Evolutionary conservation across 2,113 vertebrate genomes (phyloP).

Genomic region (Podarcis cretensis): DNA sequence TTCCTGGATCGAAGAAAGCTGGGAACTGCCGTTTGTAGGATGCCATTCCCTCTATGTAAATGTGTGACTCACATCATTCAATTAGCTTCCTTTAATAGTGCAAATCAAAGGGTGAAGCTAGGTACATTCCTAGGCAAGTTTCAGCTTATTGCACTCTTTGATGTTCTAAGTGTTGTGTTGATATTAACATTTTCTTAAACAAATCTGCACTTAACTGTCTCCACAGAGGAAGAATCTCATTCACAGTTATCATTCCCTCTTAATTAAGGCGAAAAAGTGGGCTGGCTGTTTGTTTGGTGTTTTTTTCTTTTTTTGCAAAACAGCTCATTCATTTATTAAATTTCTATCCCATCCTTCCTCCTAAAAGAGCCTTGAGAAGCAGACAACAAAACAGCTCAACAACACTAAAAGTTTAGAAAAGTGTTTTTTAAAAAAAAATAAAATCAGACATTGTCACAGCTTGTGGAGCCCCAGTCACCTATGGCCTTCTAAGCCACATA

Average conservation of each 20-base stretch:
- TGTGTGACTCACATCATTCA: constrained; percentile 17
- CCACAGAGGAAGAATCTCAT: constrained; percentile 7
- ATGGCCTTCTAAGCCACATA: too few relatives aligned
- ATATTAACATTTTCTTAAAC: constrained; percentile 28
- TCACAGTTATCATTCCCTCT: constrained; percentile 1
- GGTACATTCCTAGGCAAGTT: constrained; percentile 42
- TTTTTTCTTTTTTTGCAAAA: background rate
- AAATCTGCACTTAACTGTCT: background rate
- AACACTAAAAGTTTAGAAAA: too few relatives aligned
- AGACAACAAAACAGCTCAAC: too few relatives aligned
- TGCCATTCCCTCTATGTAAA: constrained; percentile 10
- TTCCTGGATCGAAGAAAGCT: constrained; percentile 27
- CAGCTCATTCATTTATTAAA: background rate
- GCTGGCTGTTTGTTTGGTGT: too few relatives aligned
- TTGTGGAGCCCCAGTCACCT: too few relatives aligned
- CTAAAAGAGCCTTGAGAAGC: too few relatives aligned
- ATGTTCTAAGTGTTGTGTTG: constrained; percentile 6
- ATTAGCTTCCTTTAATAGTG: background rate
- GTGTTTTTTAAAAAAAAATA: too few relatives aligned
- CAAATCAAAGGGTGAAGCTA: constrained; percentile 21
- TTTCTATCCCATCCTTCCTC: background rate
- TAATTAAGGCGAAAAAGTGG: constrained; percentile 1
- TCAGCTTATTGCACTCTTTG: constrained; percentile 29
- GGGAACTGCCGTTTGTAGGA: background rate
- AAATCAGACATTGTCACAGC: too few relatives aligned